Evolutionary conservation across 2,888 invertebrate species (phyloP).

Genomic region (Agrotis puta): DNA sequence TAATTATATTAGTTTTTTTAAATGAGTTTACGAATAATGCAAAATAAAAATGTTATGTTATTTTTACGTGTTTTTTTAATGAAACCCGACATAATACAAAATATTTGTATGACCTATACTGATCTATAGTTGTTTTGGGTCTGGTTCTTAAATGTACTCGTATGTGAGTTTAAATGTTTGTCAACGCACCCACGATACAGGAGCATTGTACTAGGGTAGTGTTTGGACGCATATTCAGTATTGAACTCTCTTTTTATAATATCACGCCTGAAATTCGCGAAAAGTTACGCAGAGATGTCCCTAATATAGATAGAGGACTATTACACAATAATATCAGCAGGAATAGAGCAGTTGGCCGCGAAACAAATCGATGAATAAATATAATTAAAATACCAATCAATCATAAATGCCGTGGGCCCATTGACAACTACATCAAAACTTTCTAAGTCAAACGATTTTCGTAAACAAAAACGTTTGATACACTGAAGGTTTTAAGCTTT

Average conservation of each 20-base stretch:
- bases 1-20: background rate
- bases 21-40: background rate
- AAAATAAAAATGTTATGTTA: constrained; percentile 1
- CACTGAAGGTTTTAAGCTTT: constrained; percentile 3
- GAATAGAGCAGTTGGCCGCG: background rate
- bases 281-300: no score
- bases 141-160: no score
- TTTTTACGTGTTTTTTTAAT: no score
- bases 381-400: constrained; percentile 28
- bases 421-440: constrained; percentile 44
- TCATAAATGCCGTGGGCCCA: constrained; percentile 19
- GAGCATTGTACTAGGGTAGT: no score
- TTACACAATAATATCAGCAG: constrained; percentile 10
- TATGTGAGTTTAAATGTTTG: no score
- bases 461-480: background rate
- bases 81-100: no score
- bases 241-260: no score
- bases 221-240: no score
- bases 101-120: no score
- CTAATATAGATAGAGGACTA: background rate
- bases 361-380: constrained; percentile 5
- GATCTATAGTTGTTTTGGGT: no score
- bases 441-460: constrained; percentile 32
- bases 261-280: no score
- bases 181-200: no score